Percentiles rank a stretch among this genome's conserved stretches.
Conservation (phyloP, 92 coral and sea anemone genomes). For the Paramuricea clavata region DNA sequence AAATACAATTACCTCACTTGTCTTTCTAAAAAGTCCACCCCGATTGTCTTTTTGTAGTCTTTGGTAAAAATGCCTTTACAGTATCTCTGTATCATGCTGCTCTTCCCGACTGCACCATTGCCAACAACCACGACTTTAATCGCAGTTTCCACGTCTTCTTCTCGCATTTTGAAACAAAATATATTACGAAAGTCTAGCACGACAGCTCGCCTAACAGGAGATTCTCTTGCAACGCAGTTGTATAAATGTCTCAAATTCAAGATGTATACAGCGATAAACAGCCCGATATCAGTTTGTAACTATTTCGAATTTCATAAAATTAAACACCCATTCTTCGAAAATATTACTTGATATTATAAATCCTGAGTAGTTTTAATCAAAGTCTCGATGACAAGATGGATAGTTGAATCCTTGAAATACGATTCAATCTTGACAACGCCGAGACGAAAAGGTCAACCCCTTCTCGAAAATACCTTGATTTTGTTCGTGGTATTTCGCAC, state of each 20-base stretch:
- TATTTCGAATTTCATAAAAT: neutral
- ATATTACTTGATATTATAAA: neutral
- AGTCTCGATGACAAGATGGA: neutral
- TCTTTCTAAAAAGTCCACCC: constrained; percentile 97
- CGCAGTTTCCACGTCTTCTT: constrained; percentile 99
- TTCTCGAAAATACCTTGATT: neutral
- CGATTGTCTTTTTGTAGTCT: constrained; percentile 99
- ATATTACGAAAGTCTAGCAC: neutral
- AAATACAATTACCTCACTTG: constrained; percentile 80
- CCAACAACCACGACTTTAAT: constrained; percentile 99
- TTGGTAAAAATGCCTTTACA: constrained; percentile 99
- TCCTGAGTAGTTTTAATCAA: neutral
- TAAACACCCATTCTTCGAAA: neutral
- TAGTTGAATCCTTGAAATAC: neutral
- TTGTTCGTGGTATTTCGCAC: neutral
- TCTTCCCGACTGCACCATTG: constrained; percentile 98
- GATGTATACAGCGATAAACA: neutral
- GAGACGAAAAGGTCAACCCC: neutral
- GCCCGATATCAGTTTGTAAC: neutral
- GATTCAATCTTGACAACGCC: neutral
- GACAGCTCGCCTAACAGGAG: neutral
- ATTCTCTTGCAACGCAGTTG: neutral
- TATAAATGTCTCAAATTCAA: neutral
- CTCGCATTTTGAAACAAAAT: constrained; percentile 73
- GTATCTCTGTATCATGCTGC: constrained; percentile 98